phyloP scores from a whole-genome alignment of 2,888 invertebrate species.

The Ganaspis brasiliensis region DNA sequence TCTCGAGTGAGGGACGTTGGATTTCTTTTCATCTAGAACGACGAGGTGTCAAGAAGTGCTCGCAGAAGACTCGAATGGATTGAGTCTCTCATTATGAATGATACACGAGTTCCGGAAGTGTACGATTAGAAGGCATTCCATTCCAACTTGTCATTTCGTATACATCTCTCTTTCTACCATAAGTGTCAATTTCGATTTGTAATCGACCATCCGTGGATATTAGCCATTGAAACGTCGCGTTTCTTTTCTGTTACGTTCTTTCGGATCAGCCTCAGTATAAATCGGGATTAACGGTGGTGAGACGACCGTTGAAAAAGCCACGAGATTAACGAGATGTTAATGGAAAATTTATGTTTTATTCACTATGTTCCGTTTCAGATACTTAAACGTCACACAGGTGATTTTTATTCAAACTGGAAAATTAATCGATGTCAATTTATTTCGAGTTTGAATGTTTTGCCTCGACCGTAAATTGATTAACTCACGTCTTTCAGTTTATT shows the following conservation, averaged over 20 bases:
- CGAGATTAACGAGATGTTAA: slow-evolving; percentile 31
- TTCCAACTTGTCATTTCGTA: slow-evolving; percentile 39
- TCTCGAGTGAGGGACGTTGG: neutral
- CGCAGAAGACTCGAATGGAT: slow-evolving; percentile 18
- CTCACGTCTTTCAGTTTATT: neutral
- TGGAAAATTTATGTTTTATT: slow-evolving; percentile 33
- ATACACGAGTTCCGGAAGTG: slow-evolving; percentile 39
- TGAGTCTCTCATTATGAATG: slow-evolving; percentile 32
- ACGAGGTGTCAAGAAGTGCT: slow-evolving; percentile 27
- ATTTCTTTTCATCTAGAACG: slow-evolving; percentile 18
- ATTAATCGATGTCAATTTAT: slow-evolving; percentile 22
- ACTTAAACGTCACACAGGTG: slow-evolving; percentile 16
- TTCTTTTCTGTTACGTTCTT: slow-evolving; percentile 24
- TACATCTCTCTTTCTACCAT: slow-evolving; percentile 24
- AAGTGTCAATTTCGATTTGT: slow-evolving; percentile 38
- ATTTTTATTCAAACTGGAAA: slow-evolving; percentile 16
- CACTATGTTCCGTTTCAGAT: slow-evolving; percentile 10
- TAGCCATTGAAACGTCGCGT: slow-evolving; percentile 35
- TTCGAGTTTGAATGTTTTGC: neutral
- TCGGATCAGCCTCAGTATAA: slow-evolving; percentile 34
- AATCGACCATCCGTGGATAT: slow-evolving; percentile 26
- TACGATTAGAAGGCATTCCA: slow-evolving; percentile 39
- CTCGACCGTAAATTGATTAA: neutral
- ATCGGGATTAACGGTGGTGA: slow-evolving; percentile 34
- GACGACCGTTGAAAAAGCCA: slow-evolving; percentile 19